Conservation (phyloP, 2,888 invertebrate species). For the Mamestra brassicae region DNA sequence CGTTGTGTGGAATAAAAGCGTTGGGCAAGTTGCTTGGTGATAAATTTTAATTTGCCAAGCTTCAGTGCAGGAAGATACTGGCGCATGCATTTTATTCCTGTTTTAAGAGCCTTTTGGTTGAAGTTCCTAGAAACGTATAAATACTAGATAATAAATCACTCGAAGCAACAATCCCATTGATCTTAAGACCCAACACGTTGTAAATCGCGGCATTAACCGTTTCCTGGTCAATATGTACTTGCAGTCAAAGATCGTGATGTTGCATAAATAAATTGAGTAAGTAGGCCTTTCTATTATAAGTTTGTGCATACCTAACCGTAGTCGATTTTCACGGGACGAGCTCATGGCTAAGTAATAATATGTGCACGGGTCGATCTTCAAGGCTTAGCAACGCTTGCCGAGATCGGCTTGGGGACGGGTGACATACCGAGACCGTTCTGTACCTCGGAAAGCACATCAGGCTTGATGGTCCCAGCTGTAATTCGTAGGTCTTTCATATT, state of each 20-base stretch:
- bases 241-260: constrained; percentile 35
- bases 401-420: neutral
- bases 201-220: constrained; percentile 35
- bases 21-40: too few species aligned
- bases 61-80: neutral
- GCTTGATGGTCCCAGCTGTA: neutral
- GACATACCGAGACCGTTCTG: neutral
- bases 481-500: neutral
- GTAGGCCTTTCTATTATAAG: constrained; percentile 49
- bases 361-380: neutral
- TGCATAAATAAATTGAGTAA: constrained; percentile 39
- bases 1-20: too few species aligned
- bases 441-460: neutral
- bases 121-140: neutral
- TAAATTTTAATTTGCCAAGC: too few species aligned
- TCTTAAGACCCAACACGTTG: constrained; percentile 47
- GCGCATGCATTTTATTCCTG: neutral
- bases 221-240: constrained; percentile 43
- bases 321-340: constrained; percentile 87
- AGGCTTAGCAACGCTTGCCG: neutral
- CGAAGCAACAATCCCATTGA: constrained; percentile 1
- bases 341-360: constrained; percentile 70
- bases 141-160: constrained; percentile 3
- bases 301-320: constrained; percentile 41
- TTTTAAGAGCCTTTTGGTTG: too few species aligned